Conservation (phyloP, 2,797 vertebrate species). For the Poecilia picta region DNA sequence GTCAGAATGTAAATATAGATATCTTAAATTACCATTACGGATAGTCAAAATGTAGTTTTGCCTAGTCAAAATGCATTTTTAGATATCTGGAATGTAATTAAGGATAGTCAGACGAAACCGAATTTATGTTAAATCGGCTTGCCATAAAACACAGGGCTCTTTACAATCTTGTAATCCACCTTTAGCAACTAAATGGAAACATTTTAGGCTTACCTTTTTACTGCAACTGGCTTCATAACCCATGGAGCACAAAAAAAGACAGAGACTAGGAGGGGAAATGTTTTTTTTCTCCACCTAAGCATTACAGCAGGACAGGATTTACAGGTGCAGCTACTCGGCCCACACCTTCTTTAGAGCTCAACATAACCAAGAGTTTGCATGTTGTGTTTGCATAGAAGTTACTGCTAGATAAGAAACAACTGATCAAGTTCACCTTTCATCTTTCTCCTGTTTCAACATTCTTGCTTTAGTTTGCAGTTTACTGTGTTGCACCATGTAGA, state of each 20-base stretch:
- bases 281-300: neutral
- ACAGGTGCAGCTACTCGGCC: slow-evolving; percentile 11
- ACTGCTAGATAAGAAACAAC: neutral
- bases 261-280: neutral
- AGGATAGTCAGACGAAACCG: too few relatives aligned
- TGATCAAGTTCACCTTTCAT: too few relatives aligned
- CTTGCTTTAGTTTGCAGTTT: neutral
- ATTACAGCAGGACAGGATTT: slow-evolving; percentile 16
- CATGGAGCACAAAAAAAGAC: neutral
- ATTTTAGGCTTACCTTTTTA: slow-evolving; percentile 32
- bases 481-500: neutral
- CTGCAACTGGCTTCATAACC: neutral
- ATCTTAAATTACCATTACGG: too few relatives aligned
- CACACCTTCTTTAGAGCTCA: neutral
- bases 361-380: neutral
- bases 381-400: neutral
- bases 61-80: too few relatives aligned
- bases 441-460: too few relatives aligned
- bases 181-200: neutral
- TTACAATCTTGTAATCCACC: neutral
- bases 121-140: too few relatives aligned
- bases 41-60: too few relatives aligned
- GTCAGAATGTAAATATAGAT: too few relatives aligned
- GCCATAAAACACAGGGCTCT: neutral
- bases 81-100: too few relatives aligned